A percentile compares a stretch with the other conserved stretches of the same genome.
Evolutionary conservation across 1,140 invertebrate species (phyloP).

Genomic region (Nautilus pompilius): DNA sequence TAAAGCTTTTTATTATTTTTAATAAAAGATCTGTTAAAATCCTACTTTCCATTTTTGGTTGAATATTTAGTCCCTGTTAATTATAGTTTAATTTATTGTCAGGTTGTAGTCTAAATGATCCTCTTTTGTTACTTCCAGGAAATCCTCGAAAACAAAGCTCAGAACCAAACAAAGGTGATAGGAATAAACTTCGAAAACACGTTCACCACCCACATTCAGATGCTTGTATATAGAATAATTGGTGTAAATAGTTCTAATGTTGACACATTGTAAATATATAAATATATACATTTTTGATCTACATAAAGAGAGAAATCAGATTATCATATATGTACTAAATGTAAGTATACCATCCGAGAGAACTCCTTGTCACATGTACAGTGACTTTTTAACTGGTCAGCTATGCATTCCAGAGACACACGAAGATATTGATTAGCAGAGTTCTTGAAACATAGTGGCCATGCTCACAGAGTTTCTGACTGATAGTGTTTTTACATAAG

Average conservation of each 20-base stretch:
- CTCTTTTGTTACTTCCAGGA: constrained; percentile 26
- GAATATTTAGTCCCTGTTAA: background rate
- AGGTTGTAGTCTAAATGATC: background rate
- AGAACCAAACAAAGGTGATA: constrained; percentile 44
- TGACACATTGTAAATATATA: background rate
- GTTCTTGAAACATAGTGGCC: no score
- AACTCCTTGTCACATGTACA: constrained; percentile 7
- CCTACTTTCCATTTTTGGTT: background rate
- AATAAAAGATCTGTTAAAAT: background rate
- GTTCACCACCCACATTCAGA: constrained; percentile 24
- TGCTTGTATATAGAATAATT: constrained; percentile 26
- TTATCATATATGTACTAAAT: constrained; percentile 9
- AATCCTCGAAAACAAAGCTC: constrained; percentile 45
- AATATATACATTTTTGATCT: background rate
- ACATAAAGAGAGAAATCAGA: constrained; percentile 8
- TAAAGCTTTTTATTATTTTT: background rate
- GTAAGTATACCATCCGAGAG: background rate
- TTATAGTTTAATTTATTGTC: background rate
- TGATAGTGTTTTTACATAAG: no score
- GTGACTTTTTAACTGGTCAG: no score
- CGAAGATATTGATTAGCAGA: no score
- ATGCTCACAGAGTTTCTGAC: no score
- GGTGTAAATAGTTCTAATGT: background rate
- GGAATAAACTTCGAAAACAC: constrained; percentile 39
- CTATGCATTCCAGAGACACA: no score